phyloP scores from a whole-genome alignment of 2,113 vertebrate genomes.

The Tichodroma muraria region DNA sequence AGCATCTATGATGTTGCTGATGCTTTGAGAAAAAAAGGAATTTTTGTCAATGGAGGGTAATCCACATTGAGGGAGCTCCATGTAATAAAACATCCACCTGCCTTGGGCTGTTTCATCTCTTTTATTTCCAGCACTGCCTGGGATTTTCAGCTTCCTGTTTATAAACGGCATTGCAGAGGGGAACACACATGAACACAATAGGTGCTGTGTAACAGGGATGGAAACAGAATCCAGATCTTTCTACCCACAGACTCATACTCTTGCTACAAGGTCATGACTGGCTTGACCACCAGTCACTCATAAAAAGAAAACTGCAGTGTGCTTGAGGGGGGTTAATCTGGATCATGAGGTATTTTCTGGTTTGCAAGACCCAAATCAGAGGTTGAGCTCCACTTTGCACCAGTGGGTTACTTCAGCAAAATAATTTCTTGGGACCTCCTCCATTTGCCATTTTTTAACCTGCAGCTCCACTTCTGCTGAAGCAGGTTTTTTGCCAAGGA shows the following conservation, averaged over 20 bases:
- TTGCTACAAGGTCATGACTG: neutral
- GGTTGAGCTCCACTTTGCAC: neutral
- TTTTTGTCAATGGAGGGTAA: neutral
- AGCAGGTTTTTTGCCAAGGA: neutral
- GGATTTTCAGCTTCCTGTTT: neutral
- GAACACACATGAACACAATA: fast-evolving
- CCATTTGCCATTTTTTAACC: neutral
- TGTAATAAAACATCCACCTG: neutral
- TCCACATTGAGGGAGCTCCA: neutral
- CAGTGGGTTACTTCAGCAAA: neutral
- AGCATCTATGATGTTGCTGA: neutral
- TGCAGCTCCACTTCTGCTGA: neutral
- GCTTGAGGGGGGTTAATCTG: neutral
- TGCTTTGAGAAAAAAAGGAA: neutral
- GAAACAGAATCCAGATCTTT: neutral
- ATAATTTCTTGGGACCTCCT: neutral
- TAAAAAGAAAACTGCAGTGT: neutral
- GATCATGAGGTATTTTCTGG: neutral
- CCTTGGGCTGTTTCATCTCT: neutral
- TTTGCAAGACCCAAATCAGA: neutral
- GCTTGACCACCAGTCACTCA: neutral
- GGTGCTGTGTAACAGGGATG: neutral
- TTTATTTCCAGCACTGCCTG: neutral
- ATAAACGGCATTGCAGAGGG: neutral
- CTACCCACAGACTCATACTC: neutral